Conservation (phyloP, 2,113 vertebrate genomes). For the Antennarius striatus region DNA sequence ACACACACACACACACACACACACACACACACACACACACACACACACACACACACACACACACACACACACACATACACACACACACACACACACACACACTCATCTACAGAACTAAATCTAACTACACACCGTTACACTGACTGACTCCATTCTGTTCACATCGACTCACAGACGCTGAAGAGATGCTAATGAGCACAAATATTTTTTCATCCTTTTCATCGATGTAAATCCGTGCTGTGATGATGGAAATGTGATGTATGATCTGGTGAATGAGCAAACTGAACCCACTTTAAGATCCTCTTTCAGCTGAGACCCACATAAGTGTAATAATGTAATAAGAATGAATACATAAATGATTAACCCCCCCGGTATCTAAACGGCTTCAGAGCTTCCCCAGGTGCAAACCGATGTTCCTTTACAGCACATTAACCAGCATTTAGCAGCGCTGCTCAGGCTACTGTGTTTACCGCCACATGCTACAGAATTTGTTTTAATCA, state of each 20-base stretch:
- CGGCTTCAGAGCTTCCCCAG: no score
- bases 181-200: constrained; percentile 28
- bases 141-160: constrained; percentile 43
- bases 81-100: no score
- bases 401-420: no score
- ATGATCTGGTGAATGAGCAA: background rate
- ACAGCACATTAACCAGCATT: no score
- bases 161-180: constrained; percentile 36
- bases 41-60: background rate
- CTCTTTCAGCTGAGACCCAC: no score
- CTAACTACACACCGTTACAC: constrained; percentile 6
- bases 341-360: no score
- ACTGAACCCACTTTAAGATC: no score
- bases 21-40: no score
- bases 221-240: constrained; percentile 28
- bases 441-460: no score
- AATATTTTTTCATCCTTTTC: constrained; percentile 12
- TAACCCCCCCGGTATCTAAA: no score
- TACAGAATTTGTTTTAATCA: background rate
- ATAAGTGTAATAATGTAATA: no score
- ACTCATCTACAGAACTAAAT: constrained; percentile 14
- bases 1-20: constrained; percentile 2
- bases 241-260: constrained; percentile 19
- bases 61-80: background rate
- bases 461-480: no score